Evolutionary conservation across 1,140 invertebrate species (phyloP).

Genomic region (Theocolax elegans): DNA sequence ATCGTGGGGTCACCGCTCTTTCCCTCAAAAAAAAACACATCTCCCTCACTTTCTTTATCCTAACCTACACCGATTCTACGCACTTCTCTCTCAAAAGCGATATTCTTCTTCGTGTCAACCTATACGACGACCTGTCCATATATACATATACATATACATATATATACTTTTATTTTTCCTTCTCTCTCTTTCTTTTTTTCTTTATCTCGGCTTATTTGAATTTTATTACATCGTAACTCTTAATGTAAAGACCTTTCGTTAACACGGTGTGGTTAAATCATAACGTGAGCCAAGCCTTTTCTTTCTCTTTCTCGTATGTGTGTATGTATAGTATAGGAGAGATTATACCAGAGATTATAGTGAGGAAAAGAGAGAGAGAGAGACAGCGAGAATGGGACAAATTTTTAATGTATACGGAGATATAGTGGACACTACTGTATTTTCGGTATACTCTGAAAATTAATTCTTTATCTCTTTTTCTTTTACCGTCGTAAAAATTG

Average conservation of each 20-base stretch:
- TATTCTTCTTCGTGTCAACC: background rate
- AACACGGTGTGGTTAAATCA: slow-evolving; percentile 39
- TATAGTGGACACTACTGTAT: slow-evolving; percentile 17
- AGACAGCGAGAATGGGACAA: background rate
- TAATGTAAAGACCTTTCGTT: slow-evolving; percentile 41
- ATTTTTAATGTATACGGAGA: slow-evolving; percentile 15
- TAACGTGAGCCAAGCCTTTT: slow-evolving; percentile 33
- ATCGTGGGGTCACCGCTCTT: slow-evolving; percentile 58
- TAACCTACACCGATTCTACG: slow-evolving; percentile 30
- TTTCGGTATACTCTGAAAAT: background rate
- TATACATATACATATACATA: too few species aligned
- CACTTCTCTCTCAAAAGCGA: slow-evolving; percentile 8
- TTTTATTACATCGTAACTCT: slow-evolving; percentile 42
- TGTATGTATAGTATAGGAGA: too few species aligned
- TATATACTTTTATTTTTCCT: background rate
- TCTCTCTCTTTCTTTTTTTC: background rate
- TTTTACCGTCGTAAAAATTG: too few species aligned
- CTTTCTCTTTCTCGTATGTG: too few species aligned
- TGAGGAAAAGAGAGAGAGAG: slow-evolving; percentile 17
- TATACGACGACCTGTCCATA: too few species aligned
- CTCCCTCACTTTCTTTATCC: slow-evolving; percentile 6
- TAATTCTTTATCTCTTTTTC: slow-evolving; percentile 31
- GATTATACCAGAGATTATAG: slow-evolving; percentile 40
- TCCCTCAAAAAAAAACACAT: background rate
- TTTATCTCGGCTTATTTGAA: slow-evolving; percentile 37